Evolutionary conservation across 2,113 vertebrate genomes (phyloP).

Genomic region (Uria aalge): DNA sequence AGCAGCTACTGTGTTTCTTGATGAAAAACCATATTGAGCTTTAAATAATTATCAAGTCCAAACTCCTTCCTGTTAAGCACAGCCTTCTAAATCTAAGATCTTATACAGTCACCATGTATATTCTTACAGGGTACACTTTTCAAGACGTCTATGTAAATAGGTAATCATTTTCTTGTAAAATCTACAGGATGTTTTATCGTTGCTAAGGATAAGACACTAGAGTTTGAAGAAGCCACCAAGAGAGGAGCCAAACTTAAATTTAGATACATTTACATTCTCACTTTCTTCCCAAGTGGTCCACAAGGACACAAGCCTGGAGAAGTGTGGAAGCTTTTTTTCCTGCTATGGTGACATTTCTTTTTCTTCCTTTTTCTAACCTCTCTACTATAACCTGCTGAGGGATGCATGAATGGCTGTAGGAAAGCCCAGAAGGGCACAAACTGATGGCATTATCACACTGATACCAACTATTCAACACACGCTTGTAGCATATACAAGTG

Average conservation of each 20-base stretch:
- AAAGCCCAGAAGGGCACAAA: not conserved
- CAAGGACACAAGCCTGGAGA: not conserved
- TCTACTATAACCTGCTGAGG: not conserved
- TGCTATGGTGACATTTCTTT: not conserved
- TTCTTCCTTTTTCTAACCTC: not conserved
- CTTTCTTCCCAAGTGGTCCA: not conserved
- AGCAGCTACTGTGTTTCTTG: not conserved
- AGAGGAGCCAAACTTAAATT: not conserved
- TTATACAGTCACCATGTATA: not conserved
- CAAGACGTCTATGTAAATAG: not conserved
- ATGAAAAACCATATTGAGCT: not conserved
- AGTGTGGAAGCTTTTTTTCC: not conserved
- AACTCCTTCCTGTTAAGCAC: not conserved
- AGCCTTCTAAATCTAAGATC: not conserved
- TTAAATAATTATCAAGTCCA: not conserved
- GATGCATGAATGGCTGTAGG: not conserved
- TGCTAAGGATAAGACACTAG: not conserved
- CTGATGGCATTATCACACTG: not conserved
- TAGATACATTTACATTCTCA: not conserved
- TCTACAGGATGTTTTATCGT: not conserved
- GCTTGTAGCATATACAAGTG: not conserved
- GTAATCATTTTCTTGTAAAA: not conserved
- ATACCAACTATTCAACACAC: not conserved
- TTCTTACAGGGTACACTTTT: not conserved
- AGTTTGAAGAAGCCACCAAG: not conserved